Percentiles rank a stretch among this genome's conserved stretches.
Evolutionary conservation across 1,140 invertebrate genomes (phyloP).

Genomic region (Megalopta genalis): DNA sequence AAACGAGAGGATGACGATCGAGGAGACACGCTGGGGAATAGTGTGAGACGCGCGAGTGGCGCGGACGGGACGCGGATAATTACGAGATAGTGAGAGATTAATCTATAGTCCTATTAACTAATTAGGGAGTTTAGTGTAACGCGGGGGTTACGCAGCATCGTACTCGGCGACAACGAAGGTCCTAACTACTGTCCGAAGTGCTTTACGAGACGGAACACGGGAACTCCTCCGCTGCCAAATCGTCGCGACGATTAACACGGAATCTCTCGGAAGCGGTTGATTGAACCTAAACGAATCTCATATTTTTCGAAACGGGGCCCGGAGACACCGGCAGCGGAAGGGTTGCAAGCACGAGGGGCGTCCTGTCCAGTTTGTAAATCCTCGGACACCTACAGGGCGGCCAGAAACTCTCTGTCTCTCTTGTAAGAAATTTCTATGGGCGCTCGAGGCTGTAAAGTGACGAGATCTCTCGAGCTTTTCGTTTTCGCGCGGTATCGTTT

Average conservation of each 20-base stretch:
- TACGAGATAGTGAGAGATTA: slow-evolving; percentile 55
- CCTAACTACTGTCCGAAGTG: slow-evolving; percentile 65
- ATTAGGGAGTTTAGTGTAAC: slow-evolving; percentile 38
- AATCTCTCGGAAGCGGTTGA: too few relatives aligned
- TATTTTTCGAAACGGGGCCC: neutral
- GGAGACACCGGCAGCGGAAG: neutral
- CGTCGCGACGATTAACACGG: too few relatives aligned
- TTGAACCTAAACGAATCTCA: neutral
- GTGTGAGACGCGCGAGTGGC: slow-evolving; percentile 14
- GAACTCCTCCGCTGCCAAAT: neutral
- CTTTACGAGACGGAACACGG: slow-evolving; percentile 61
- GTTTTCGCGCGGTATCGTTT: too few relatives aligned
- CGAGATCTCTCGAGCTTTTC: too few relatives aligned
- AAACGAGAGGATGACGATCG: slow-evolving; percentile 8
- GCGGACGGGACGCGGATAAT: neutral
- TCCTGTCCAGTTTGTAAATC: slow-evolving; percentile 61
- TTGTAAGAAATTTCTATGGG: neutral
- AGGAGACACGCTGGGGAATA: slow-evolving; percentile 31
- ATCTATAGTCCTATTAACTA: slow-evolving; percentile 41
- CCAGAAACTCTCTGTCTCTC: neutral
- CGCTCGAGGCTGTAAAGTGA: too few relatives aligned
- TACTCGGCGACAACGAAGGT: slow-evolving; percentile 54
- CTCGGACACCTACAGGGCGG: slow-evolving; percentile 35
- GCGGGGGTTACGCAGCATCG: slow-evolving; percentile 28
- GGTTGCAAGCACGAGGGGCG: slow-evolving; percentile 34